Evolutionary conservation across 2,113 vertebrate species (phyloP), one percentile per base, ranked within the genome.

Genomic region (Anarrhichthys ocellatus): DNA sequence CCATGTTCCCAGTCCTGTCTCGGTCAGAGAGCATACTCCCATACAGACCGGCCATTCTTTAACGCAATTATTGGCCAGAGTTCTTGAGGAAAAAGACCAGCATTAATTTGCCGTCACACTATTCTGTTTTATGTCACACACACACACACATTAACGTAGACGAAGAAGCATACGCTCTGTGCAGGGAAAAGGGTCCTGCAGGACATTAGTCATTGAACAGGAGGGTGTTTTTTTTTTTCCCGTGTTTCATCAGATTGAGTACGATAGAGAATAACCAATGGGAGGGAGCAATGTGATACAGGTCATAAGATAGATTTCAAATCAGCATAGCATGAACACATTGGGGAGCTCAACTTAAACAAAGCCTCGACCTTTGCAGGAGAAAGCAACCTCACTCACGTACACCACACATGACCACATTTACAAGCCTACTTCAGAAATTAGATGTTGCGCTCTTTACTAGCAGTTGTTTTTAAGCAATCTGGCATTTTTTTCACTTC

Each of bases 401-500:
- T 64, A 80, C 89, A 87, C 83, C 85, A 82, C 90, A 76, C 81
- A 79, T 67, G 74, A 81, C 88, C 89, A 78, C 85, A 85, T 89
- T 86, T 85, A 93, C 85, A 85, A 88, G 83, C 85, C 76, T n/a
- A 81, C 89, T 89, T 90, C 73, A 79, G 90, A 78, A 89, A 81
- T 87, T 73, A 77, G 73, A 76, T 29, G 65, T 44, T 59, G 67
- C 52, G 32, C 71, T 77, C 75, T 80, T 79, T 62, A 84, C 34
- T 80, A 70, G 29, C 34, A 64, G 48, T 70, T 82, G 56, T 78
- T 85, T 87, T 73, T 40, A 68, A 81, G 77, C 63, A 40, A 42
- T 68, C 62, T 32, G 22, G 20, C 13, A 56, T 50, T 38, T 32
- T 50, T 72, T 82, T 22, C 44, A 82, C 48, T 71, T 15, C 71